These are phyloP conservation scores for Molanna angustata DNA, from an alignment of 2,888 invertebrate genomes.

Conservation along the genomic window DNA sequence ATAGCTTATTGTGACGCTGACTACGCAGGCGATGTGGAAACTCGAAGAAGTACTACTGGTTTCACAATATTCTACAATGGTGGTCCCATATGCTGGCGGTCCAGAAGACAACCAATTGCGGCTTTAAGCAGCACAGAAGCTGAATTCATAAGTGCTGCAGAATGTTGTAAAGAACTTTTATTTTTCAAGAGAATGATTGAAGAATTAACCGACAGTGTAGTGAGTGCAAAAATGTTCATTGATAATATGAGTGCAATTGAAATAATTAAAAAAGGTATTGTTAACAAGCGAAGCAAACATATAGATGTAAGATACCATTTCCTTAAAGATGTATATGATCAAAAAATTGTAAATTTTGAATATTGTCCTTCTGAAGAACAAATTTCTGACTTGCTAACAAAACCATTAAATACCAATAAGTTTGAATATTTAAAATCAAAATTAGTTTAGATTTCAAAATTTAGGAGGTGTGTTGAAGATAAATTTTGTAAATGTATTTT, in stretches of 20 bases:
- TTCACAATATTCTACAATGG: neutral
- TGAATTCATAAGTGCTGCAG: conserved; percentile 1
- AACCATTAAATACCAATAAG: neutral
- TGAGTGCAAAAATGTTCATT: neutral
- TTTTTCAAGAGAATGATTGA: neutral
- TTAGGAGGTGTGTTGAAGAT: too few relatives aligned
- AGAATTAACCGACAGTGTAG: neutral
- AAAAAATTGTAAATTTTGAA: neutral
- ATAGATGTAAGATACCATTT: conserved; percentile 4
- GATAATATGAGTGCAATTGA: neutral
- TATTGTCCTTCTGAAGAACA: conserved; percentile 1
- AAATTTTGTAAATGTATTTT: too few relatives aligned
- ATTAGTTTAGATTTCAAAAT: too few relatives aligned
- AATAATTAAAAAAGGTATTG: neutral
- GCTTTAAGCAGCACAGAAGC: too few relatives aligned
- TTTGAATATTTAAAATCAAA: too few relatives aligned
- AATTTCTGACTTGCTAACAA: neutral
- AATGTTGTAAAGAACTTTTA: conserved; percentile 1
- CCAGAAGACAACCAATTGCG: conserved; percentile 6
- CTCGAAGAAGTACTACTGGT: conserved; percentile 2
- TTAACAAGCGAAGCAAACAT: neutral
- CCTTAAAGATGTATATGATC: neutral
- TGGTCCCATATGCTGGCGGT: neutral
- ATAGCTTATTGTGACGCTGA: conserved; percentile 1
- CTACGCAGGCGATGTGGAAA: neutral